Evolutionary conservation across 2,113 vertebrate genomes (phyloP), one percentile per base, ranked within the genome.

Genomic region (Thinocorus orbignyianus): DNA sequence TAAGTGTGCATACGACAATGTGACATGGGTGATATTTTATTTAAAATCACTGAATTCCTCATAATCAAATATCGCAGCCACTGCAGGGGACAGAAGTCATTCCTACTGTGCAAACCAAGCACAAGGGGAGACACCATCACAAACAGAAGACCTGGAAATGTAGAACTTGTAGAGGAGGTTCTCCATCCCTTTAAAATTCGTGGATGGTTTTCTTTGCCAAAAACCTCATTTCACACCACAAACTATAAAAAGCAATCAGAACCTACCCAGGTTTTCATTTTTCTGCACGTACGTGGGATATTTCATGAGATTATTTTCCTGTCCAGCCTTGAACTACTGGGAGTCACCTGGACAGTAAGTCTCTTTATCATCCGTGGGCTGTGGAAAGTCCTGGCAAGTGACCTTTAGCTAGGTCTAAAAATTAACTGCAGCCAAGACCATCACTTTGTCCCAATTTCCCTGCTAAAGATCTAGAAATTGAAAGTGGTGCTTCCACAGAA

Each of bases 1-100:
- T 54, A 41, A 78, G 46, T 74, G 5, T 8, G 4, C 2, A 0
- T 0, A 2, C 3, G 16, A 9, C 14, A 54, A 61, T 1, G 3
- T 3, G 13, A 44, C 1, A 9, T 0, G 2, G 1, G 17, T 7
- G 5, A 11, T 26, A 22, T n/a, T 49, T 72, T 65, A 61, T 44
- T 70, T 49, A 80, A 80, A 70, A 62, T 58, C 60, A 30, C 8
- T 35, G 15, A 61, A 83, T 23, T 25, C 5, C 49, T 23, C 11
- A 30, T 23, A 55, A 60, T 48, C 70, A 84, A 57, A 37, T 10
- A 48, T 71, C 37, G 14, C 31, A 74, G 22, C 23, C 37, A 64
- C 22, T 35, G 8, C 17, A 61, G 42, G 89, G 55, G 39, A n/a
- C 3, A 23, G 55, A 51, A 88, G 20, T 0, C 39, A 6, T 51